These are phyloP conservation scores for Sturmia bella DNA, from an alignment of 2,888 invertebrate species.

Conservation along the genomic window DNA sequence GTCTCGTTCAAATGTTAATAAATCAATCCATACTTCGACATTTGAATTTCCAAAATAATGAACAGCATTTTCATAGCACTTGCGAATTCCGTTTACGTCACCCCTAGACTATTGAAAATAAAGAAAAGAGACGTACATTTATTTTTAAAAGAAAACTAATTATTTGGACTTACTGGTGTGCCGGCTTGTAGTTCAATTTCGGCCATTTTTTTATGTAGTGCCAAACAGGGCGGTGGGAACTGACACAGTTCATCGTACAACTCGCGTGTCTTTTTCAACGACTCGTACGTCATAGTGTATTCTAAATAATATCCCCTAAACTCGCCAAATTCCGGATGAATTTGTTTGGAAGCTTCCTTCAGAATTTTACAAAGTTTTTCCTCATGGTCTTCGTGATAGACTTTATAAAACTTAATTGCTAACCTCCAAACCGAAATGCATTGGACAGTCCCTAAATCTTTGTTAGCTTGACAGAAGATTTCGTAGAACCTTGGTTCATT, in stretches of 20 bases:
- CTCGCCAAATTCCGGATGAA: constrained; percentile 73
- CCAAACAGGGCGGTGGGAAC: constrained; percentile 84
- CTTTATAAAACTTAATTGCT: constrained; percentile 76
- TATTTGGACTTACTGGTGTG: constrained; percentile 61
- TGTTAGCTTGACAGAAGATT: constrained; percentile 80
- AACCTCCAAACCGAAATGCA: constrained; percentile 76
- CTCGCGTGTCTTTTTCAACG: constrained; percentile 84
- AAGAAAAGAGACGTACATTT: constrained; percentile 50
- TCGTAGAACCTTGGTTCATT: constrained; percentile 81
- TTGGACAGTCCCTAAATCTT: constrained; percentile 72
- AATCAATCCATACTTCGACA: constrained; percentile 88
- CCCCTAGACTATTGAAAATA: constrained; percentile 72
- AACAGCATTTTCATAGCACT: constrained; percentile 85
- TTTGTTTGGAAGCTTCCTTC: constrained; percentile 75
- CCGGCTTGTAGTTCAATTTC: constrained; percentile 79
- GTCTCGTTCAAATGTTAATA: constrained; percentile 87
- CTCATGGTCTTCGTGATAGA: constrained; percentile 73
- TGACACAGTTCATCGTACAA: constrained; percentile 85
- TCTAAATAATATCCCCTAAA: constrained; percentile 77
- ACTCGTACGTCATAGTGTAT: constrained; percentile 73
- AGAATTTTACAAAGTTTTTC: constrained; percentile 75
- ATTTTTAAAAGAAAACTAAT: neutral
- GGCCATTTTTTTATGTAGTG: constrained; percentile 85
- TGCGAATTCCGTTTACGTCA: constrained; percentile 83
- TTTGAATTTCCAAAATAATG: constrained; percentile 86